Conservation (phyloP, 2,888 invertebrate genomes). For the Rugalucina vietnamica region DNA sequence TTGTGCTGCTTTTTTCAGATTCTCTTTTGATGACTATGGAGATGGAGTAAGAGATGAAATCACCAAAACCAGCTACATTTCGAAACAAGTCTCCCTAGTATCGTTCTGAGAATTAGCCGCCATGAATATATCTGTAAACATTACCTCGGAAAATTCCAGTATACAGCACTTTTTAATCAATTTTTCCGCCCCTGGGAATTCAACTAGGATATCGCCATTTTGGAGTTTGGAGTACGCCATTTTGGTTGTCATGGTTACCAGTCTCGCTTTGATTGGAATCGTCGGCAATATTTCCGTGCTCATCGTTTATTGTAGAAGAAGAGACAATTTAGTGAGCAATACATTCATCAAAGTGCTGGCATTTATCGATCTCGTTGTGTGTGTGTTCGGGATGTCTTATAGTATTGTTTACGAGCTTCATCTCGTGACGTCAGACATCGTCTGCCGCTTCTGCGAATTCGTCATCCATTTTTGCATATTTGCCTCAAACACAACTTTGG, state of each 20-base stretch:
- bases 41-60: no score
- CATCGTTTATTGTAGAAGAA: slow-evolving; percentile 68
- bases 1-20: no score
- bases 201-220: neutral
- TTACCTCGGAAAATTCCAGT: no score
- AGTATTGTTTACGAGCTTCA: slow-evolving; percentile 73
- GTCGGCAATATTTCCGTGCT: slow-evolving; percentile 72
- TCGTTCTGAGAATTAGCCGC: no score
- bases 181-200: no score
- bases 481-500: slow-evolving; percentile 70
- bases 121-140: no score
- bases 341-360: slow-evolving; percentile 75
- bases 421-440: slow-evolving; percentile 65
- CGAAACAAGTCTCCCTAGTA: no score
- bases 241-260: slow-evolving; percentile 59
- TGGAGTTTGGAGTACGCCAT: slow-evolving; percentile 57
- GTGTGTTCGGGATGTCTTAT: slow-evolving; percentile 72
- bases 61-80: no score
- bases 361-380: slow-evolving; percentile 71
- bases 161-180: no score
- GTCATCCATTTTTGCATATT: slow-evolving; percentile 69
- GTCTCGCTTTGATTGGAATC: slow-evolving; percentile 66
- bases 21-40: no score
- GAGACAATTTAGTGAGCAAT: slow-evolving; percentile 66
- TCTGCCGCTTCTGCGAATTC: slow-evolving; percentile 70